Evolutionary conservation across 2,113 vertebrate genomes (phyloP).

Genomic region (Ptilorrhoa leucosticta): DNA sequence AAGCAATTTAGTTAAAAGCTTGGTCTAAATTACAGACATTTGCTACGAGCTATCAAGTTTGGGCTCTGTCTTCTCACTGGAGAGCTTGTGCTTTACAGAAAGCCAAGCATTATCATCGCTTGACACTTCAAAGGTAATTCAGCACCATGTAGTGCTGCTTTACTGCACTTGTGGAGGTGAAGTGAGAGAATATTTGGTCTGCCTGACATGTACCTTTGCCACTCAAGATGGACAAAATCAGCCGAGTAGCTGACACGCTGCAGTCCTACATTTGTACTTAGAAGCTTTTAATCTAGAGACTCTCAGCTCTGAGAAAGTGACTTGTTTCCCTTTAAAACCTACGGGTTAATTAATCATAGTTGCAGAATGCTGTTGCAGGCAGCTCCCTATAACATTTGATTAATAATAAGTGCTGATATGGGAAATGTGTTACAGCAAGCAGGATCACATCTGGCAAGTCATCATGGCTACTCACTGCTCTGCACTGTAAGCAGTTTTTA

Average conservation of each 20-base stretch:
- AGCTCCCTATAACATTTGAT: slow-evolving; percentile 35
- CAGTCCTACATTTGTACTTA: background rate
- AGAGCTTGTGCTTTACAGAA: background rate
- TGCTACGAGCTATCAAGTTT: background rate
- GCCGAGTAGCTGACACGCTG: background rate
- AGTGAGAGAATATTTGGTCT: background rate
- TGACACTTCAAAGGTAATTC: background rate
- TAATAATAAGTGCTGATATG: slow-evolving; percentile 44
- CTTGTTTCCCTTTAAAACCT: background rate
- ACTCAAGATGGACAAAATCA: background rate
- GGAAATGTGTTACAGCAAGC: background rate
- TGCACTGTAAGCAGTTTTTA: background rate
- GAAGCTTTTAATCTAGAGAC: background rate
- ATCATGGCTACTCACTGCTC: background rate
- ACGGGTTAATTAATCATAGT: slow-evolving; percentile 40
- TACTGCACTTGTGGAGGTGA: background rate
- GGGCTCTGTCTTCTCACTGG: background rate
- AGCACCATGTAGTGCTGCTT: background rate
- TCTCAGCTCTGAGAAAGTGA: background rate
- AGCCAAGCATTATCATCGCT: background rate
- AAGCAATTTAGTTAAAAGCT: background rate
- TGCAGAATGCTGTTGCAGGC: slow-evolving; percentile 43
- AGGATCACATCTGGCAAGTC: slow-evolving; percentile 27
- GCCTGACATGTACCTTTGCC: background rate
- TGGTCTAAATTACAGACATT: background rate